These are phyloP conservation scores for Priocnemis perturbator DNA, from an alignment of 2,888 invertebrate genomes.

Conservation along the genomic window DNA sequence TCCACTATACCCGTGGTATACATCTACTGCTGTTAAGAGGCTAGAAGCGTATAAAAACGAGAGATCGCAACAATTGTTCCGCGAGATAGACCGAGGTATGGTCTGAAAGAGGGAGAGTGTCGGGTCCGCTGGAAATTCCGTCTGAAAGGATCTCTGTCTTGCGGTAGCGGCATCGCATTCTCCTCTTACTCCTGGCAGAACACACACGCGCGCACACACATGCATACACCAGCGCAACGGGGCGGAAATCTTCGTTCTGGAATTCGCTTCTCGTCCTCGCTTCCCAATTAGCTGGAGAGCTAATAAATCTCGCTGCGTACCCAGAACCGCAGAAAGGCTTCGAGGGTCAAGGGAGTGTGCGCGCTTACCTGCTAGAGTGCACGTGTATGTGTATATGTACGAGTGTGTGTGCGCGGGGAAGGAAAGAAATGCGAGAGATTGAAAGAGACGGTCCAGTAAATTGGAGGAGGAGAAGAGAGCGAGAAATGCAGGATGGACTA, in stretches of 20 bases:
- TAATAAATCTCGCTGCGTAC: constrained; percentile 55
- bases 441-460: constrained; percentile 17
- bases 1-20: no score
- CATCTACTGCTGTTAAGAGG: no score
- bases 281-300: constrained; percentile 57
- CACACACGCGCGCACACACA: no score
- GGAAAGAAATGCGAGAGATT: constrained; percentile 16
- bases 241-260: constrained; percentile 54
- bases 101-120: no score
- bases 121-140: constrained; percentile 4
- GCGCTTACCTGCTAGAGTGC: neutral
- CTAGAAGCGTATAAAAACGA: no score
- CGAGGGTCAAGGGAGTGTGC: constrained; percentile 4
- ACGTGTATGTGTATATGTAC: no score
- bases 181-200: no score
- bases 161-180: neutral
- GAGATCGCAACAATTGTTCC: no score
- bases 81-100: no score
- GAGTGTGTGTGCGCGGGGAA: neutral
- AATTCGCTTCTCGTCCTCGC: constrained; percentile 52
- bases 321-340: constrained; percentile 41
- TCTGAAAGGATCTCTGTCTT: constrained; percentile 1
- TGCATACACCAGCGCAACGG: no score
- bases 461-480: neutral
- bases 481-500: constrained; percentile 1